Evolutionary conservation across 2,797 vertebrate species (phyloP), one percentile per base, ranked within the genome.

Genomic region (Iguana delicatissima): DNA sequence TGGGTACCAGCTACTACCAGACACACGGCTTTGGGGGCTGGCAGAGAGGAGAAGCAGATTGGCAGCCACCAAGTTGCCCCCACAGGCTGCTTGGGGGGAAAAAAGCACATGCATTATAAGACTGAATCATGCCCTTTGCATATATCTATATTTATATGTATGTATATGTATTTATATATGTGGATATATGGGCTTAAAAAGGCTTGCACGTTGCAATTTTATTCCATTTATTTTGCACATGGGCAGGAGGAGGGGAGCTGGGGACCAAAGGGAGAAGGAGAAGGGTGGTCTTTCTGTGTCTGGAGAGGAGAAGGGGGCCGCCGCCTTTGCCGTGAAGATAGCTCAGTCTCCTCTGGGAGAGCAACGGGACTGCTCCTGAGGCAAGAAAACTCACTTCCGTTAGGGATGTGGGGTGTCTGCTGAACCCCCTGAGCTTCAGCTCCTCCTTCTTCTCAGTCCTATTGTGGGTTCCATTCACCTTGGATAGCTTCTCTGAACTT

Each of bases 311-410:
- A 46, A 46, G 55, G 52, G 57, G 14, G 55, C 4, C 4, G 72
- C 35, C 42, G 84, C 69, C 69, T 84, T 32, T 59, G n/a, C 89
- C 88, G 86, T 91, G 86, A 92, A 83, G 89, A 89, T 80, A 7
- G 81, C 81, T 26, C 32, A 57, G 3, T 57, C 38, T 13, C 55
- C 59, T 57, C 14, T 57, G 3, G 13, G 57, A 57, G 57, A 3
- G 57, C 57, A 57, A 16, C 1, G 57, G 57, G 55, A 2, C 55
- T 13, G 13, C 1, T 22, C 80, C 32, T 26, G 55, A n/a, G 32
- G 80, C 57, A 13, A 16, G 35, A 20, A 24, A 6, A 2, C 6
- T 38, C 81, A n/a, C 6, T 6, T 18, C 6, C 0, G 3, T 8
- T 3, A 20, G 32, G 32, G 46, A 12, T 7, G 4, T 50, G 50